Conservation (phyloP, 1,140 invertebrate species). For the Diploscapter pachys region DNA sequence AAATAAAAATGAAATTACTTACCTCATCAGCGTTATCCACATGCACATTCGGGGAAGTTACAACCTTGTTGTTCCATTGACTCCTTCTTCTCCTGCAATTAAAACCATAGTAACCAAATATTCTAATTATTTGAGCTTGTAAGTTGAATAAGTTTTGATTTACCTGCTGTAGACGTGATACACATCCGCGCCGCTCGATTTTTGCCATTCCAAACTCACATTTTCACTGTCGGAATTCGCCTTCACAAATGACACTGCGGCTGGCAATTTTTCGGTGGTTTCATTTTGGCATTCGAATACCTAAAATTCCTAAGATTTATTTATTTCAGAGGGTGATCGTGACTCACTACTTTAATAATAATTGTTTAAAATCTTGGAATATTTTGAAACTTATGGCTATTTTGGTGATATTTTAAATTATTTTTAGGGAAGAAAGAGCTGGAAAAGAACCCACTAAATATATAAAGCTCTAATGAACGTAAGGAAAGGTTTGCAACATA, state of each 20-base stretch:
- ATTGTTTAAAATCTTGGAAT: too few relatives aligned
- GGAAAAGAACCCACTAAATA: too few relatives aligned
- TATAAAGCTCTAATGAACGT: not conserved
- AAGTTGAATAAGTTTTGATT: not conserved
- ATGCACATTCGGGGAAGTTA: not conserved
- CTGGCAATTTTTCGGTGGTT: not conserved
- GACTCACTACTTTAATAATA: not conserved
- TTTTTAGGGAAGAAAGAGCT: too few relatives aligned
- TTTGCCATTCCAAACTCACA: constrained; percentile 5
- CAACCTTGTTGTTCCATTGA: not conserved
- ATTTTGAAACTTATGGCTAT: too few relatives aligned
- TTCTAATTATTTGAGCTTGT: not conserved
- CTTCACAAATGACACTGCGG: constrained; percentile 3
- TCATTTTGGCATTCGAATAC: constrained; percentile 12
- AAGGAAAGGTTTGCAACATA: not conserved
- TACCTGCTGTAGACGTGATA: not conserved
- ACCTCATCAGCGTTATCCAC: constrained; percentile 12
- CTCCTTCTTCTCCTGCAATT: not conserved
- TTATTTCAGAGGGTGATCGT: not conserved
- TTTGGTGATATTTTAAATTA: too few relatives aligned
- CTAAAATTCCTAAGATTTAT: not conserved
- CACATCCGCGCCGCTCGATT: constrained; percentile 7
- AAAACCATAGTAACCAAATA: constrained; percentile 6
- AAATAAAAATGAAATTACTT: not conserved
- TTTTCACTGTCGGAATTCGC: constrained; percentile 3